Evolutionary conservation across 2,113 vertebrate genomes (phyloP).

Genomic region (Cyprinodon tularosa): DNA sequence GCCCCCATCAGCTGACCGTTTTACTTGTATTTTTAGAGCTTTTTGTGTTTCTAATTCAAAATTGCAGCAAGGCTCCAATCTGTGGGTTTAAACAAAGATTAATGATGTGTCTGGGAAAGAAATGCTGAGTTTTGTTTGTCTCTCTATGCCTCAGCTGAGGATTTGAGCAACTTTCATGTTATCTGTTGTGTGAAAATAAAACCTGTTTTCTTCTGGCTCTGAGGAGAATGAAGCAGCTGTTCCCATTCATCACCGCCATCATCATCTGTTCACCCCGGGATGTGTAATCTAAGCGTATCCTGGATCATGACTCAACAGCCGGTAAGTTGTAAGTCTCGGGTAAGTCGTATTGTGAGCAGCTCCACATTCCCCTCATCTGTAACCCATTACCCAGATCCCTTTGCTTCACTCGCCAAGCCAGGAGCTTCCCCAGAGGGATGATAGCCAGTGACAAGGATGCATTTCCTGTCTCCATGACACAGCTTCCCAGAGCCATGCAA

Average conservation of each 20-base stretch:
- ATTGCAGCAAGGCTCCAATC: too few species aligned
- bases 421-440: constrained; percentile 25
- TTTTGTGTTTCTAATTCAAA: too few species aligned
- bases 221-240: constrained; percentile 24
- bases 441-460: constrained; percentile 33
- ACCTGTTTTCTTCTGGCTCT: background rate
- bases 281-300: constrained; percentile 18
- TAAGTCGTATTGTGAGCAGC: constrained; percentile 37
- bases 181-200: background rate
- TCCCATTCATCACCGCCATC: constrained; percentile 27
- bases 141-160: background rate
- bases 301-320: constrained; percentile 63
- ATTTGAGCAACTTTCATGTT: background rate
- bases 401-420: constrained; percentile 34
- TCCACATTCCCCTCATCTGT: constrained; percentile 54
- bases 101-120: background rate
- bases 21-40: too few species aligned
- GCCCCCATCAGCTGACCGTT: too few species aligned
- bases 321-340: constrained; percentile 5
- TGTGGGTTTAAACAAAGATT: background rate
- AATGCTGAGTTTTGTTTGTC: background rate
- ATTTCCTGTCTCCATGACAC: constrained; percentile 50
- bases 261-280: constrained; percentile 22
- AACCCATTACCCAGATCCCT: constrained; percentile 60
- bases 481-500: constrained; percentile 21